Evolutionary conservation across 2,888 invertebrate species (phyloP).

Genomic region (Drosophila greeni): DNA sequence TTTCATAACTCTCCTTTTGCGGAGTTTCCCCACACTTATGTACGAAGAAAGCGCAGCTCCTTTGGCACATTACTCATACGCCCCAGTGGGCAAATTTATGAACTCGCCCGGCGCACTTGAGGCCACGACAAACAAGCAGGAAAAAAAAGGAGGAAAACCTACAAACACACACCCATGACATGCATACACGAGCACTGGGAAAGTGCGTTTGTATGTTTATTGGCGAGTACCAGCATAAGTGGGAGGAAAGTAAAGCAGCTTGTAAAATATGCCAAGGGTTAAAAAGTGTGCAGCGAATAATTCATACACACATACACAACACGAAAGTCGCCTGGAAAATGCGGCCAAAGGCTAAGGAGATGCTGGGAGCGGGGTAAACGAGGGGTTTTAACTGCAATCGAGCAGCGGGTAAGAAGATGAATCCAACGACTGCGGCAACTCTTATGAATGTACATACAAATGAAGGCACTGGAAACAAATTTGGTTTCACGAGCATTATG

Average conservation of each 20-base stretch:
- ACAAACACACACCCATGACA: constrained; percentile 28
- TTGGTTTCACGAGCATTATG: too few relatives aligned
- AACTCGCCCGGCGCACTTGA: constrained; percentile 69
- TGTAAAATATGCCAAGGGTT: constrained; percentile 74
- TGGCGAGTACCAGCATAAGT: constrained; percentile 49
- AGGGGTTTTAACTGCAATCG: constrained; percentile 60
- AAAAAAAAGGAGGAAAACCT: constrained; percentile 33
- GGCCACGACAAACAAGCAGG: constrained; percentile 59
- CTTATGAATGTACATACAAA: constrained; percentile 32
- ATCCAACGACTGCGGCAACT: constrained; percentile 32
- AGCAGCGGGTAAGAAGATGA: constrained; percentile 44
- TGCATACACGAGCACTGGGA: constrained; percentile 36
- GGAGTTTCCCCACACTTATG: constrained; percentile 41
- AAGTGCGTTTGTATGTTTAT: constrained; percentile 72
- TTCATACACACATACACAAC: constrained; percentile 55
- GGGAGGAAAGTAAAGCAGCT: constrained; percentile 61
- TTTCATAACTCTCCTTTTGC: constrained; percentile 43
- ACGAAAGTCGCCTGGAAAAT: constrained; percentile 47
- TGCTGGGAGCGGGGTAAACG: constrained; percentile 6
- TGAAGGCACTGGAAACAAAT: constrained; percentile 14
- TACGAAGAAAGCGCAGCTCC: constrained; percentile 52
- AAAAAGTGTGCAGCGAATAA: constrained; percentile 72
- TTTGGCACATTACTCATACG: constrained; percentile 69
- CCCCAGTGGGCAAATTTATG: constrained; percentile 75
- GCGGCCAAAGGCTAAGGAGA: constrained; percentile 29